Base-by-base conservation (phyloP, 2,113 vertebrate genomes). In the Cyprinodon tularosa region DNA sequence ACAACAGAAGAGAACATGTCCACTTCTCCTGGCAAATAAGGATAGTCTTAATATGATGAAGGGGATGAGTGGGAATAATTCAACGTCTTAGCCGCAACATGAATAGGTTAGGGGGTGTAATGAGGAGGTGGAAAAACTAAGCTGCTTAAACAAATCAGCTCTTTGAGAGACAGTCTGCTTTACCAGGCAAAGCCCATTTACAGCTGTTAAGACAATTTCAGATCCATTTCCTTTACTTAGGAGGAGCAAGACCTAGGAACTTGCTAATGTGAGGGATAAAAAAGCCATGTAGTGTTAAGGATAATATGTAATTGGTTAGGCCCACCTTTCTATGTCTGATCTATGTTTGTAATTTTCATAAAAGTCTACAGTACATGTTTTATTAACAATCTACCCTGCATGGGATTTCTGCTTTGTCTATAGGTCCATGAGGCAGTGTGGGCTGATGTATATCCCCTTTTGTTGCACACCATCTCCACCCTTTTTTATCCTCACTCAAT, bases 101-200 rank as follows among this genome's bases (percentile, higher is more conserved):
- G 86, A 92, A 91, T 83, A 88, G 91, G 88, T 90, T 86, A 86
- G 82, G 66, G 71, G 78, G 82, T 67, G 79, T 91, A 92, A 93
- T 91, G 86, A 92, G 90, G 87, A 92, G 90, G 88, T 89, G 88
- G 86, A 84, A 91, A 85, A 84, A 84, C 84, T 91, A 92, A 93
- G 92, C 92, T 65, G 90, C 92, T 93, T 93, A 91, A 29, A 78
- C 83, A 84, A 92, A 92, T 93, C 85, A 90, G 84, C 88, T 89
- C 84, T 91, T 85, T 89, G 89, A 91, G 84, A 88, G 89, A 91
- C 88, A 82, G 86, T 71, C 74, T 3, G 81, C 84, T 87, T 89
- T 87, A 82, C 77, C 79, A 77, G 61, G 79, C 72, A 91, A 92
- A 93, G 87, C 89, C 89, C 86, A 90, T 91, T 93, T 90, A 86